Evolutionary conservation across 1,140 invertebrate genomes (phyloP).

Genomic region (Tetramorium parvispinum): DNA sequence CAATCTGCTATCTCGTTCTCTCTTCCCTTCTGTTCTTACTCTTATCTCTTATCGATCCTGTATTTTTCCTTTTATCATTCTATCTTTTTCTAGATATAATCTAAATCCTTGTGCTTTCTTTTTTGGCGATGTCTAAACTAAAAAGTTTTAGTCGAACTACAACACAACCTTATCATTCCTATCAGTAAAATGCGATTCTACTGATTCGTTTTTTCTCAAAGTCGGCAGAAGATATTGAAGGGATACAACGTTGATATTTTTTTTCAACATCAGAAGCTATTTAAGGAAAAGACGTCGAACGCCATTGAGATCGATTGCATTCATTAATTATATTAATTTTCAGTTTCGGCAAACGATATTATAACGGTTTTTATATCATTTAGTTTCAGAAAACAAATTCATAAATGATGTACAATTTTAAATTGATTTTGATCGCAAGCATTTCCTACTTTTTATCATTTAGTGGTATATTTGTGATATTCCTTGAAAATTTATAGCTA

Average conservation of each 20-base stretch:
- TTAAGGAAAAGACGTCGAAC: neutral
- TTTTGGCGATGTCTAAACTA: constrained; percentile 27
- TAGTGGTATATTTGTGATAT: neutral
- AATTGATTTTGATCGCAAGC: neutral
- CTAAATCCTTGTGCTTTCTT: constrained; percentile 2
- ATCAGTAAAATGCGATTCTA: constrained; percentile 44
- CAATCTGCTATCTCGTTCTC: constrained; percentile 22
- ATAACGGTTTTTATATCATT: neutral
- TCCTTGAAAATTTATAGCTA: neutral
- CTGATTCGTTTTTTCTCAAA: constrained; percentile 64
- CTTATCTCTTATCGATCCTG: neutral
- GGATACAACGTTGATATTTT: constrained; percentile 55
- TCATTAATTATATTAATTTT: constrained; percentile 38
- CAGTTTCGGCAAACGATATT: neutral
- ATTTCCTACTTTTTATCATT: neutral
- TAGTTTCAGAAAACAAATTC: neutral
- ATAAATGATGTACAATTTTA: neutral
- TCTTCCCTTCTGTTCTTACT: neutral
- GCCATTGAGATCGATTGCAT: neutral
- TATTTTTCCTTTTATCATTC: neutral
- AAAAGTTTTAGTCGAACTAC: constrained; percentile 22
- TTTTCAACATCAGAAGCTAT: constrained; percentile 1
- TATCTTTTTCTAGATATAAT: neutral
- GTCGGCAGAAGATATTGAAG: constrained; percentile 15
- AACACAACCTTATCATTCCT: neutral